Conservation (phyloP, 2,113 vertebrate species). For the Montifringilla adamsi region DNA sequence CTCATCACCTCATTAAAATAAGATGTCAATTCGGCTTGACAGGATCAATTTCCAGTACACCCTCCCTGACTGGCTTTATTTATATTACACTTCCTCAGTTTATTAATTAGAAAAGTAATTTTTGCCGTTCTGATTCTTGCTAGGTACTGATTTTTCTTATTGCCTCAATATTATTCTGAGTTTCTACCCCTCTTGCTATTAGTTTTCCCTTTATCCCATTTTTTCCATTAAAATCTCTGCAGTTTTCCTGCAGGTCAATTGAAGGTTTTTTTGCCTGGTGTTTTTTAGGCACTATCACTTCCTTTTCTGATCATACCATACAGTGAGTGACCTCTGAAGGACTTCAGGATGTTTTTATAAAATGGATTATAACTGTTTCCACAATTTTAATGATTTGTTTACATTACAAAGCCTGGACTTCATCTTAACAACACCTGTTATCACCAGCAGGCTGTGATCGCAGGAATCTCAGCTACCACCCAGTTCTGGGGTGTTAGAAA, state of each 20-base stretch:
- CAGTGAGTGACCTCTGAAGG: background rate
- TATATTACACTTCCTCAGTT: background rate
- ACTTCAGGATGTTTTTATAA: background rate
- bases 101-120: background rate
- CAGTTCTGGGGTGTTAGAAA: rapidly evolving
- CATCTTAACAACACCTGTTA: background rate
- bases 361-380: background rate
- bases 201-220: background rate
- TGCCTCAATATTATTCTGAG: background rate
- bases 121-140: background rate
- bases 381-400: slow-evolving; percentile 41
- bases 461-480: background rate
- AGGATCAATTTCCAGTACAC: background rate
- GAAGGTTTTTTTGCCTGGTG: background rate
- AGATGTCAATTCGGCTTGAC: background rate
- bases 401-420: background rate
- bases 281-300: background rate
- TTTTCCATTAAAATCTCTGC: background rate
- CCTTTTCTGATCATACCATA: background rate
- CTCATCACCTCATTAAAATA: slow-evolving; percentile 13
- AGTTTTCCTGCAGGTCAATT: background rate
- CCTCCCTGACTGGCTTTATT: background rate
- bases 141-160: background rate
- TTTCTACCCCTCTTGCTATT: background rate
- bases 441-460: background rate